Conservation (phyloP, 1,140 invertebrate genomes). For the Penaeus japonicus region DNA sequence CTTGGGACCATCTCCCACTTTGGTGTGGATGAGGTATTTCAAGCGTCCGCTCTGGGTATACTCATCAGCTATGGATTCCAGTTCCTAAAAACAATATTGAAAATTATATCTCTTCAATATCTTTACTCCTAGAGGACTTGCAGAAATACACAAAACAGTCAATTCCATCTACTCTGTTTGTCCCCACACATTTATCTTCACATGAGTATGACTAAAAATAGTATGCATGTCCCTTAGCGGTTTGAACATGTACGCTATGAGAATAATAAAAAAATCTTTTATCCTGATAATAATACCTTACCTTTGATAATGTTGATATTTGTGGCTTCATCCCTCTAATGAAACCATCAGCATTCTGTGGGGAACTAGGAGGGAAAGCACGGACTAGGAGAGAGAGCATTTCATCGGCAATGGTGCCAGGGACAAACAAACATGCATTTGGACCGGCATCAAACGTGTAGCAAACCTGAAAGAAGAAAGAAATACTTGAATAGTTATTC, state of each 20-base stretch:
- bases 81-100: not conserved
- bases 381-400: conserved; percentile 29
- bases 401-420: conserved; percentile 76
- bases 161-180: not conserved
- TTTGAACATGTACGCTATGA: no score
- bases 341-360: not conserved
- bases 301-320: conserved; percentile 9
- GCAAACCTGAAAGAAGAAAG: conserved; percentile 72
- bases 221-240: no score
- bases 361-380: conserved; percentile 42
- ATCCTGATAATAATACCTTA: no score
- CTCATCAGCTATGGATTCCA: not conserved
- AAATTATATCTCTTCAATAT: not conserved
- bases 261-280: no score
- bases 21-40: not conserved
- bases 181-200: not conserved
- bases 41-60: not conserved
- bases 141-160: not conserved
- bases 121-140: no score
- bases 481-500: not conserved
- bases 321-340: conserved; percentile 9
- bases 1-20: not conserved
- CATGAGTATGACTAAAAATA: no score
- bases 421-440: conserved; percentile 90
- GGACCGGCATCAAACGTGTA: conserved; percentile 98